Evolutionary conservation across 2,888 invertebrate species (phyloP), one percentile per base, ranked within the genome.

Genomic region (Melipona bicolor): DNA sequence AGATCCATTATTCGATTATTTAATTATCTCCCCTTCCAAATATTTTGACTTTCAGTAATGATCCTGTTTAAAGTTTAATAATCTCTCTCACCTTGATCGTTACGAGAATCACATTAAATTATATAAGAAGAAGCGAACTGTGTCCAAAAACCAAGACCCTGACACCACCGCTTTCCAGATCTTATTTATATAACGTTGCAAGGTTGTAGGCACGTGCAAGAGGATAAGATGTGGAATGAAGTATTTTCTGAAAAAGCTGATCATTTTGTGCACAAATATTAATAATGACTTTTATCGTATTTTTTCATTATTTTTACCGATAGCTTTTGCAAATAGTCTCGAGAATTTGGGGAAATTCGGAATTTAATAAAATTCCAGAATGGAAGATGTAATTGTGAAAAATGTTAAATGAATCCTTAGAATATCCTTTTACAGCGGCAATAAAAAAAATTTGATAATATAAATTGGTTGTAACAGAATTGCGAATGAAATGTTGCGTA

Each of bases 61-160:
- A 49, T 56, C 36, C 19, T 6, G 43, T 13, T 24, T 43, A 27
- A 9, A 27, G 27, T 9, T 76, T 76, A 36, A 79, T 69, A 79
- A 64, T 50, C 76, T 76, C 52, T 50, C 76, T 76, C 52, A 64
- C 79, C 24, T 54, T 62, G 62, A 19, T 49, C 21, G 43, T 21
- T 15, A n/a, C 3, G 32, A n/a, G 54, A 76, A 54, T 67, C 43
- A 32, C n/a, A 32, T 76, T 36, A n/a, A 67, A 69, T 79, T 69
- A 69, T 49, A 15, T 71, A 67, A 77, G 64, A 71, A 27, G 27
- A 49, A 67, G 43, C 52, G 56, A 56, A 59, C 36, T 59, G 59
- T 70, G 11, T 56, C 19, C 17, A 27, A 77, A 80, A 77, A 81
- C 77, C 70, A 32, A 59, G 71, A 59, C 56, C 74, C 21, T 79